These are phyloP conservation scores for Scophthalmus maximus DNA, from an alignment of 2,113 vertebrate genomes.

Conservation along the genomic window DNA sequence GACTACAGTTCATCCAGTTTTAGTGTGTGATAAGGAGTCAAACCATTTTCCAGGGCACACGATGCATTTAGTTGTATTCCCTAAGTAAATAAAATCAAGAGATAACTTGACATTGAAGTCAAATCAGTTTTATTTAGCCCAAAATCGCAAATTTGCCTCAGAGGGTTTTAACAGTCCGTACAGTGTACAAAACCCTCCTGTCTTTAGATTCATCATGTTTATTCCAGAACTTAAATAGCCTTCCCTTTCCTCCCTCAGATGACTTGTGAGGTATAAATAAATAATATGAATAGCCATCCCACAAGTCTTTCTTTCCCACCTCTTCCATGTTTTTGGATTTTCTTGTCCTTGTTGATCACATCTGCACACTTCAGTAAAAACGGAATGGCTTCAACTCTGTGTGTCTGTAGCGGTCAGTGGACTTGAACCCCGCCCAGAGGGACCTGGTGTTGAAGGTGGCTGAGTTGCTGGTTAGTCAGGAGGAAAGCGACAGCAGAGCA, in stretches of 20 bases:
- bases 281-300: too few relatives aligned
- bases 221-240: too few relatives aligned
- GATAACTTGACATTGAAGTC: background rate
- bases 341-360: too few relatives aligned
- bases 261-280: too few relatives aligned
- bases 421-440: slow-evolving; percentile 93
- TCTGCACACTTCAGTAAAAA: background rate
- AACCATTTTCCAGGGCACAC: background rate
- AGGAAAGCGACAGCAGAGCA: slow-evolving; percentile 88
- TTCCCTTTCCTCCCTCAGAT: too few relatives aligned
- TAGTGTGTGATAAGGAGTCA: background rate
- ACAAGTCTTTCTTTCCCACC: too few relatives aligned
- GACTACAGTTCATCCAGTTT: too few relatives aligned
- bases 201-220: background rate
- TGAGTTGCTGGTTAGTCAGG: slow-evolving; percentile 90
- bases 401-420: slow-evolving; percentile 90
- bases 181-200: background rate
- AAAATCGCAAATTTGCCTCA: background rate
- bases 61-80: background rate
- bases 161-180: background rate
- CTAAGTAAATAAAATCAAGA: background rate
- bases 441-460: slow-evolving; percentile 97
- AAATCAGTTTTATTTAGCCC: background rate
- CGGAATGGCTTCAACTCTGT: background rate
- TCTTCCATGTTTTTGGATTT: too few relatives aligned